A percentile compares a stretch with the other conserved stretches of the same genome.
These are phyloP conservation scores for Cavia porcellus DNA, from an alignment of 2,113 vertebrate genomes.

Conservation along the genomic window DNA sequence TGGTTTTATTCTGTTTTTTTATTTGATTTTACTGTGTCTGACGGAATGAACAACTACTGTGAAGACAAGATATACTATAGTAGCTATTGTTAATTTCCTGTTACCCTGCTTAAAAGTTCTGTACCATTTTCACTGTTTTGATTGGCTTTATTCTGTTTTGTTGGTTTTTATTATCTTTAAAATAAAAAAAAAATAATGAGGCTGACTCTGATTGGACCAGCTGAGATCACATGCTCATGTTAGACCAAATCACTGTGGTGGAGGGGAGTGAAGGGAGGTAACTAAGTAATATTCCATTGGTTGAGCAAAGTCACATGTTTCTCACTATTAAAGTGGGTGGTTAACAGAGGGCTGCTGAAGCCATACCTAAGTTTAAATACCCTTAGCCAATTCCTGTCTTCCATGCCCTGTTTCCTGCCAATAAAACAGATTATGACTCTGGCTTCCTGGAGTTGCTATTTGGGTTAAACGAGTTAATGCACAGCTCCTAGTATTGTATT, in stretches of 20 bases:
- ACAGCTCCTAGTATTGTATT: background rate
- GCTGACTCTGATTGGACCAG: background rate
- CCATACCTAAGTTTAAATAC: background rate
- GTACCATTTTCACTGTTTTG: too few relatives aligned
- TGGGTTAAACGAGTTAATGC: background rate
- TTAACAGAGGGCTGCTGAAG: background rate
- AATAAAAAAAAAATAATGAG: background rate
- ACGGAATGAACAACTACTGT: too few relatives aligned
- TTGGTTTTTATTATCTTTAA: too few relatives aligned
- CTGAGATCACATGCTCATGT: background rate
- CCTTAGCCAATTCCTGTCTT: background rate
- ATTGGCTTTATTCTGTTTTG: too few relatives aligned
- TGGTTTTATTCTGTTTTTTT: too few relatives aligned
- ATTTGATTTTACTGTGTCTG: too few relatives aligned
- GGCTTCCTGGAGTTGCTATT: background rate
- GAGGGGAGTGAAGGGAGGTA: background rate
- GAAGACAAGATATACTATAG: too few relatives aligned
- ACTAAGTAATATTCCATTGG: background rate
- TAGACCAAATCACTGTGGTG: slow-evolving; percentile 37
- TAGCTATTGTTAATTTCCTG: too few relatives aligned
- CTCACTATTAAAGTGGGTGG: background rate
- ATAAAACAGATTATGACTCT: background rate
- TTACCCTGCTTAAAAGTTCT: too few relatives aligned
- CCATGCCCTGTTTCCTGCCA: background rate
- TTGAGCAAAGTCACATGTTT: background rate